A percentile compares a stretch with the other conserved stretches of the same genome.
Evolutionary conservation across 2,797 vertebrate genomes (phyloP).

Genomic region (Trichosurus vulpecula): DNA sequence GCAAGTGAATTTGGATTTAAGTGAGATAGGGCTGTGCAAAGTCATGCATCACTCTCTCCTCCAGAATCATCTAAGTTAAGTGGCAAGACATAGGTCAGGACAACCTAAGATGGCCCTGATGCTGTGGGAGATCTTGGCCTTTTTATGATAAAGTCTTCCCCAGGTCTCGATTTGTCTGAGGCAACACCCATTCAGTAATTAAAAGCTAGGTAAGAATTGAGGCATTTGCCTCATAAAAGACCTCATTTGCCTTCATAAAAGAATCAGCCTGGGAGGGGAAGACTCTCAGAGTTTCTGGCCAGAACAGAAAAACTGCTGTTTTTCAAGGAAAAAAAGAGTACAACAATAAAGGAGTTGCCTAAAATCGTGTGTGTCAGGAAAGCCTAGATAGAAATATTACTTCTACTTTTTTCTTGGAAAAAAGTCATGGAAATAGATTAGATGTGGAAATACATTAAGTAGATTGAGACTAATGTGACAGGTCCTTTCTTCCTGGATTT

Average conservation of each 20-base stretch:
- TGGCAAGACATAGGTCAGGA: neutral
- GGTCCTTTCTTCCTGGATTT: neutral
- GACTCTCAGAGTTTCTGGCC: neutral
- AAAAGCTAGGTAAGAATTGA: neutral
- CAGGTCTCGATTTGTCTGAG: neutral
- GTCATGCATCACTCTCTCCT: neutral
- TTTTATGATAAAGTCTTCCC: neutral
- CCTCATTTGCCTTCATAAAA: neutral
- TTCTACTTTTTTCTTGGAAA: neutral
- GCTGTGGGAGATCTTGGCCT: neutral
- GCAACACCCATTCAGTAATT: neutral
- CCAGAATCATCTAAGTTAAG: neutral
- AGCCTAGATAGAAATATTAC: neutral
- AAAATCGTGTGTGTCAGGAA: slow-evolving; percentile 1
- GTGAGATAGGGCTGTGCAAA: neutral
- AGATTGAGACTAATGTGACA: neutral
- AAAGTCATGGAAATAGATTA: neutral
- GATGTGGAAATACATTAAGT: neutral
- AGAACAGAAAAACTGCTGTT: slow-evolving; percentile 1
- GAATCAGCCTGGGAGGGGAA: neutral
- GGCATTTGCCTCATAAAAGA: too few relatives aligned
- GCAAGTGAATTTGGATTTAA: neutral
- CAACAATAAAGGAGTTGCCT: slow-evolving; percentile 2
- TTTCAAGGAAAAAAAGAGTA: neutral
- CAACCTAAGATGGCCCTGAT: neutral